Conservation (phyloP, 2,113 vertebrate species). For the Nettapus auritus region DNA sequence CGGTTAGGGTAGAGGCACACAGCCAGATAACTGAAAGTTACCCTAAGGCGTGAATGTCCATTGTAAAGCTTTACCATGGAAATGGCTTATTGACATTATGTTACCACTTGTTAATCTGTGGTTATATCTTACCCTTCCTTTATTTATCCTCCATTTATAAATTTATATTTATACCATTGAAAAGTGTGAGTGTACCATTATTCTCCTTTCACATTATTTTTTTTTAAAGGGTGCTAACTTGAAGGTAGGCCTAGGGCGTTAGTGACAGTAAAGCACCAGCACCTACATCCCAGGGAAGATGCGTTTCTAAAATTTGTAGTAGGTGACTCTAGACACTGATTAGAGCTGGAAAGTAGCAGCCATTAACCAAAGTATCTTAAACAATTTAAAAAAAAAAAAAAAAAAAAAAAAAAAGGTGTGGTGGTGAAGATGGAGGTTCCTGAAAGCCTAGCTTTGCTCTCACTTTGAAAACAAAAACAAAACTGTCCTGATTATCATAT, state of each 20-base stretch:
- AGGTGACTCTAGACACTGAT: not conserved
- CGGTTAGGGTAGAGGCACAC: not conserved
- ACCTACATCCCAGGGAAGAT: not conserved
- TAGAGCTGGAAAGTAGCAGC: not conserved
- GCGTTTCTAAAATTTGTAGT: not conserved
- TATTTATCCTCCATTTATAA: not conserved
- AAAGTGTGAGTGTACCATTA: not conserved
- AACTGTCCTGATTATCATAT: not conserved
- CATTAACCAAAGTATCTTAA: not conserved
- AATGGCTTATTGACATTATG: not conserved
- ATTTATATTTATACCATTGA: not conserved
- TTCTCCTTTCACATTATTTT: not conserved
- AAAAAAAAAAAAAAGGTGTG: no score
- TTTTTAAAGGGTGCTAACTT: not conserved
- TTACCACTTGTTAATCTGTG: not conserved
- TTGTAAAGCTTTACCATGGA: not conserved
- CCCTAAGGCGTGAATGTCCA: rapidly evolving
- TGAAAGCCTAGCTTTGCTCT: not conserved
- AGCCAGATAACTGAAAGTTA: not conserved
- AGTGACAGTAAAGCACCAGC: not conserved
- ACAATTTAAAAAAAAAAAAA: not conserved
- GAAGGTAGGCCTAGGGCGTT: not conserved
- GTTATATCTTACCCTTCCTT: not conserved
- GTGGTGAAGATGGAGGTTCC: not conserved
- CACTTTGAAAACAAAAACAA: not conserved